Base-by-base conservation (phyloP, 2,797 vertebrate species). In the Phalanger gymnotis region DNA sequence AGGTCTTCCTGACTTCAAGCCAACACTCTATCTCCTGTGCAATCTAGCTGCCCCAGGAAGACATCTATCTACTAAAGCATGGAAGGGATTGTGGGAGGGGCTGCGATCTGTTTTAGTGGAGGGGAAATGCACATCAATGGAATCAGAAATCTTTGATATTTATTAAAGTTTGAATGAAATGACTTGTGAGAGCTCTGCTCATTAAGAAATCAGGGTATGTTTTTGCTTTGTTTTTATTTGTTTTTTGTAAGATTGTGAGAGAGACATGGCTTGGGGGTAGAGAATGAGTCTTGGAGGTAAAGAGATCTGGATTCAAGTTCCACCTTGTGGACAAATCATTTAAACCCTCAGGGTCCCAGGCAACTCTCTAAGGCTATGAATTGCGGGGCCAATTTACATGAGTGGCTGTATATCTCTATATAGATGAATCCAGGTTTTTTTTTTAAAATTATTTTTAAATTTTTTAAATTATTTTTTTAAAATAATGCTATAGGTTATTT, bases 201-300 rank as follows among this genome's bases (percentile, higher is more conserved):
- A 91, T 92, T 90, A 92, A 92, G 56, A 95, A 95, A 96, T 81
- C n/a, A 73, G n/a, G 34, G 58, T 31, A 5, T n/a, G 4, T 5
- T 66, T 66, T 34, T 34, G 2, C 16, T 34, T 30, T 58, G 0
- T 31, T 58, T 58, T 58, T 19, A 3, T 40, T 40, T 73, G 34
- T 66, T 66, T 66, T n/a, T 19, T 4, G 40, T 81, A 81, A 47
- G 73, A 27, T 27, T 47, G 3, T 27, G 9, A 47, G 66, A 73
- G n/a, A 47, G 40, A 47, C 9, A 81, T 47, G 73, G 22, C 40
- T 81, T 81, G 34, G 40, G 19, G 1, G 0, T 25, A 81, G n/a
- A 81, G 22, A 27, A 0, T 47, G 73, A 81, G 9, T 0, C 30
- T 81, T 25, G 19, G 66, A 73, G n/a, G 6, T n/a, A 73, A 9